Evolutionary conservation across 2,113 vertebrate genomes (phyloP).

Genomic region (Pseudorhombus dupliciocellatus): DNA sequence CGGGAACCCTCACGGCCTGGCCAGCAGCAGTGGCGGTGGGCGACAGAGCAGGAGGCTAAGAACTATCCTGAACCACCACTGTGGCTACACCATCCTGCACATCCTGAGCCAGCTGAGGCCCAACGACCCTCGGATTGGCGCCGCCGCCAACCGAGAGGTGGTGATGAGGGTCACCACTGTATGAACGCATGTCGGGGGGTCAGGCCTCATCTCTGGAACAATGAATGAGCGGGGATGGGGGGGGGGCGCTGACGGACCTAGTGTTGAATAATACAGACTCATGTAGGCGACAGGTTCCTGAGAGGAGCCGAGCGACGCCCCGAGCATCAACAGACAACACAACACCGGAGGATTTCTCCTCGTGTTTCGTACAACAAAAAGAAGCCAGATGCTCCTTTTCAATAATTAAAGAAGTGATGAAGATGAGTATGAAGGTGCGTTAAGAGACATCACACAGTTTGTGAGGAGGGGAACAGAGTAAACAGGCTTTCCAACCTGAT

Average conservation of each 20-base stretch:
- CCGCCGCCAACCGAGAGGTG: constrained; percentile 88
- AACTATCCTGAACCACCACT: constrained; percentile 95
- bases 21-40: constrained; percentile 78
- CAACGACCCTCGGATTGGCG: constrained; percentile 85
- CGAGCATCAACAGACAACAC: constrained; percentile 56
- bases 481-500: constrained; percentile 65
- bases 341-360: constrained; percentile 57
- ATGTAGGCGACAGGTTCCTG: constrained; percentile 5
- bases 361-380: constrained; percentile 59
- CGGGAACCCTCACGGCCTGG: constrained; percentile 81
- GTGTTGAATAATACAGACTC: constrained; percentile 34
- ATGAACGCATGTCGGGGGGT: constrained; percentile 65
- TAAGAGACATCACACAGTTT: constrained; percentile 51
- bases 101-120: constrained; percentile 93
- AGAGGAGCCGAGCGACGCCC: constrained; percentile 45
- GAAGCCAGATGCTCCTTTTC: constrained; percentile 68
- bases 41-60: constrained; percentile 87
- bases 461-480: constrained; percentile 2
- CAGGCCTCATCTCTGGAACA: background rate
- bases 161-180: constrained; percentile 96
- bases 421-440: constrained; percentile 35
- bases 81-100: constrained; percentile 93
- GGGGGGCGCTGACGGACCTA: constrained; percentile 10
- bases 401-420: constrained; percentile 60
- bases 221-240: constrained; percentile 21